Percentiles rank a stretch among this genome's conserved stretches.
Conservation (phyloP, 2,113 vertebrate species). For the Terrapene triunguis region DNA sequence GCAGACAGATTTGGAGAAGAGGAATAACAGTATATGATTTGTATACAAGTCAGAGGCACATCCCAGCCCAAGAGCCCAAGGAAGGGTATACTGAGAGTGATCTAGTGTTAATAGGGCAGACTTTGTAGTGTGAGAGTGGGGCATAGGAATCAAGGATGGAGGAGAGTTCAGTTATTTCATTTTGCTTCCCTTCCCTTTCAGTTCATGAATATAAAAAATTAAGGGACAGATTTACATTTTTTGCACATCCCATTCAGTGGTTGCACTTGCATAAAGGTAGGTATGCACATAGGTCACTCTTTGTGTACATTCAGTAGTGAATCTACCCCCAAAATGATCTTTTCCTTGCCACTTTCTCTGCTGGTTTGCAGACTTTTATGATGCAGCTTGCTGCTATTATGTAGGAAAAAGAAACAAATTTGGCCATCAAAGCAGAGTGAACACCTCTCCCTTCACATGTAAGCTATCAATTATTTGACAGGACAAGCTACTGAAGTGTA, state of each 20-base stretch:
- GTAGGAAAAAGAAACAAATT: background rate
- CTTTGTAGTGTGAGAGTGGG: background rate
- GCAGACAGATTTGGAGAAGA: background rate
- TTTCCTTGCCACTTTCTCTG: background rate
- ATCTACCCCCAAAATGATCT: background rate
- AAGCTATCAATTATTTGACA: background rate
- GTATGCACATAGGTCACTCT: background rate
- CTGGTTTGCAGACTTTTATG: background rate
- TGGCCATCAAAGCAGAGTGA: background rate
- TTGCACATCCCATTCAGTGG: background rate
- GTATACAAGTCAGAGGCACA: accelerated
- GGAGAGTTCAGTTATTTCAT: background rate
- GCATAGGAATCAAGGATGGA: background rate
- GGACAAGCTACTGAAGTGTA: background rate
- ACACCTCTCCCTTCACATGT: background rate
- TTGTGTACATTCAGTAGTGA: background rate
- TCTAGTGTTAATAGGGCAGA: accelerated
- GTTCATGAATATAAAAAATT: background rate
- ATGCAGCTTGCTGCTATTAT: background rate
- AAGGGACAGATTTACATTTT: background rate
- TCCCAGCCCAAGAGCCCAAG: background rate
- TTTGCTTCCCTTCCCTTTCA: background rate
- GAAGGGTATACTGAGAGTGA: background rate
- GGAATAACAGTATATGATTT: background rate
- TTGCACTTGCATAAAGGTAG: background rate